A percentile compares a stretch with the other conserved stretches of the same genome.
Conservation (phyloP, 2,888 invertebrate species). For the Pyrocoelia pectoralis region DNA sequence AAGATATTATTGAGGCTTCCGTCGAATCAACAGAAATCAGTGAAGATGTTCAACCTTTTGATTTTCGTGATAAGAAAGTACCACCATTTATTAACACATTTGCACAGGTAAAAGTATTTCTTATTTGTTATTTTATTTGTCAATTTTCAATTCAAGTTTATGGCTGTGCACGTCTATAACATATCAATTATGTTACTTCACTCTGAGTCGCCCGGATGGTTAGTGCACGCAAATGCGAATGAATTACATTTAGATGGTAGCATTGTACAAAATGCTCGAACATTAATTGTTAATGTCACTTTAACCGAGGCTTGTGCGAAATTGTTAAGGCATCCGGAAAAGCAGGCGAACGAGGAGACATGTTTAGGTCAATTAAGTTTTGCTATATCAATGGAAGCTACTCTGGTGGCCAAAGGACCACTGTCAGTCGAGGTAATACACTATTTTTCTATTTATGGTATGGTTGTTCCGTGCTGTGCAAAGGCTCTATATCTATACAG, state of each 20-base stretch:
- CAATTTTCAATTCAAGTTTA: too few relatives aligned
- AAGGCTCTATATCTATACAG: too few relatives aligned
- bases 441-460: too few relatives aligned
- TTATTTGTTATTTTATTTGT: too few relatives aligned
- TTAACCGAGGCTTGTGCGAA: constrained; percentile 72
- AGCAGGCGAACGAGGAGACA: constrained; percentile 63
- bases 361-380: constrained; percentile 78
- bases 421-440: constrained; percentile 77
- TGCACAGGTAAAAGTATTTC: constrained; percentile 72
- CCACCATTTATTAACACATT: constrained; percentile 83
- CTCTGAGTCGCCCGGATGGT: constrained; percentile 72
- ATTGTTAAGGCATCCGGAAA: constrained; percentile 64
- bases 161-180: constrained; percentile 84
- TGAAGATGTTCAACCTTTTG: constrained; percentile 58
- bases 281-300: constrained; percentile 76
- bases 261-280: constrained; percentile 72
- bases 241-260: constrained; percentile 75
- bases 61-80: constrained; percentile 78
- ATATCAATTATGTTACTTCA: constrained; percentile 70
- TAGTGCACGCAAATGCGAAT: constrained; percentile 74
- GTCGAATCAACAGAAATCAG: background rate
- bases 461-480: too few relatives aligned
- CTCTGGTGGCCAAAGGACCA: constrained; percentile 82
- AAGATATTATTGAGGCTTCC: constrained; percentile 65
- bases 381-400: constrained; percentile 77